Conservation (phyloP, 1,140 invertebrate genomes). For the Macrobrachium rosenbergii region DNA sequence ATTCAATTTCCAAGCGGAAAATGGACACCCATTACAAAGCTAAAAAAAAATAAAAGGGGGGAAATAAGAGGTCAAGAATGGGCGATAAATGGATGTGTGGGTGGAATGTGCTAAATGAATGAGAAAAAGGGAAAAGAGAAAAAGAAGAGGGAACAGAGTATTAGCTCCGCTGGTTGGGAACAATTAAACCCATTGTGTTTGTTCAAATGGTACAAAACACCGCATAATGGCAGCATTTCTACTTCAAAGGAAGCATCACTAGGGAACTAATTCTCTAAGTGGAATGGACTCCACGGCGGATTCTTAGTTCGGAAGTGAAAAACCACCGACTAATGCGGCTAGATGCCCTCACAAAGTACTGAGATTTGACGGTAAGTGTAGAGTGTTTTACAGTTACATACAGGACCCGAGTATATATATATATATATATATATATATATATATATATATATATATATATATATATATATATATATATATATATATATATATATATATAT, state of each 20-base stretch:
- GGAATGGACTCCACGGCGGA: too few relatives aligned
- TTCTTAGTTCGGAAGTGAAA: too few relatives aligned
- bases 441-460: background rate
- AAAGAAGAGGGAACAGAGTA: background rate
- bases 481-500: background rate
- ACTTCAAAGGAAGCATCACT: too few relatives aligned
- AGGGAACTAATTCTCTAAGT: too few relatives aligned
- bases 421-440: background rate
- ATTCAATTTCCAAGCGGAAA: conserved; percentile 7
- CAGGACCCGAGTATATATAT: background rate
- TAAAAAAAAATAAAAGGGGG: background rate
- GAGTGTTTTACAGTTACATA: background rate
- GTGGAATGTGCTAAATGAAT: background rate
- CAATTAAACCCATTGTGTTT: too few relatives aligned
- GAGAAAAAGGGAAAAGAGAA: too few relatives aligned
- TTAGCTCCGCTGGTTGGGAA: too few relatives aligned
- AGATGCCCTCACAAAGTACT: too few relatives aligned
- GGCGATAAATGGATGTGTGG: background rate
- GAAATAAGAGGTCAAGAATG: background rate
- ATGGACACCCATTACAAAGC: background rate
- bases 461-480: background rate
- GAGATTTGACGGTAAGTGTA: too few relatives aligned
- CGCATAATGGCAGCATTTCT: too few relatives aligned
- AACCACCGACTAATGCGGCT: too few relatives aligned
- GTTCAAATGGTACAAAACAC: too few relatives aligned